Conservation (phyloP, 2,888 invertebrate species). For the Selenia dentaria region DNA sequence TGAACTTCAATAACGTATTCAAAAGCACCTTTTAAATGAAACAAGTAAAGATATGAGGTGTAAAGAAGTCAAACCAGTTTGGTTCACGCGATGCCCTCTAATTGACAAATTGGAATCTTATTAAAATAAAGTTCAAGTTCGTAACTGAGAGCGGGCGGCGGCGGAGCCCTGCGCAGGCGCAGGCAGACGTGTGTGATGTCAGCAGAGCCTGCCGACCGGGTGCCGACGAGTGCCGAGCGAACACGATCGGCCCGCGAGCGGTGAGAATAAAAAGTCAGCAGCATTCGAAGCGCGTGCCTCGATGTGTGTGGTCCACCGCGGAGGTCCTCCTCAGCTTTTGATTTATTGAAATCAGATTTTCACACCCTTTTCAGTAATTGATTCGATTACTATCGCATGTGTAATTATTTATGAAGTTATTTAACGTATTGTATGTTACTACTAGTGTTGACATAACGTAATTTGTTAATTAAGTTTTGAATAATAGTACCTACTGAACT, state of each 20-base stretch:
- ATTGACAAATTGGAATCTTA: conserved; percentile 90
- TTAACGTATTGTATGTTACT: conserved; percentile 17
- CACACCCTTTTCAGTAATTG: conserved; percentile 65
- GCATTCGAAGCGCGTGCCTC: conserved; percentile 90
- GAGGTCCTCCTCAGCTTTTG: conserved; percentile 77
- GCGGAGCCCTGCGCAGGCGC: conserved; percentile 48
- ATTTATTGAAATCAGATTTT: conserved; percentile 78
- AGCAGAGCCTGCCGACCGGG: conserved; percentile 67
- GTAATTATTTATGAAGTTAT: conserved; percentile 25
- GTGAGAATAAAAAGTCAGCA: conserved; percentile 77
- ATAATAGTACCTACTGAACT: too few relatives aligned
- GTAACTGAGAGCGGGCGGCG: conserved; percentile 62
- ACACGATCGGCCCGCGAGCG: conserved; percentile 63
- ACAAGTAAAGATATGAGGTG: conserved; percentile 68
- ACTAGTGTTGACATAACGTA: conserved; percentile 13
- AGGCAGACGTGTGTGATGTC: conserved; percentile 63
- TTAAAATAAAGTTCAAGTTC: conserved; percentile 85
- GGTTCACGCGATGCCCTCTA: conserved; percentile 82
- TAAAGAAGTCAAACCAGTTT: conserved; percentile 81
- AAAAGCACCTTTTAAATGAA: conserved; percentile 59
- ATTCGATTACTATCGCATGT: conserved; percentile 38
- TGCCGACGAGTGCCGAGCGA: conserved; percentile 71
- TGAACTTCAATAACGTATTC: conserved; percentile 44
- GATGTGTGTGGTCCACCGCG: conserved; percentile 88
- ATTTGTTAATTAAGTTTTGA: too few relatives aligned